Percentiles rank a stretch among this genome's conserved stretches.
Conservation (phyloP, 2,113 vertebrate species). For the Salvelinus alpinus region DNA sequence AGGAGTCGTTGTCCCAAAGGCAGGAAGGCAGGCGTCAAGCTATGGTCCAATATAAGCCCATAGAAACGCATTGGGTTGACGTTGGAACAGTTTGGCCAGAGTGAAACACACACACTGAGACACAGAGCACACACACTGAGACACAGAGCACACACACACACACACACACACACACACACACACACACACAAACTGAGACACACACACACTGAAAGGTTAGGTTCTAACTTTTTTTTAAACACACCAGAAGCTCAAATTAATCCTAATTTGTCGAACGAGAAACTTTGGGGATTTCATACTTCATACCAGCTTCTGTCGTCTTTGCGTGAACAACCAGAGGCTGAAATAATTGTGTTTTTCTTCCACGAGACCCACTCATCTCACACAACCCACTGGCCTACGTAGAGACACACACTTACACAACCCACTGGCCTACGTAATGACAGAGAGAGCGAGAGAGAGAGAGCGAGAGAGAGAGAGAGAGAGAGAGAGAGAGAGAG, state of each 20-base stretch:
- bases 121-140: constrained; percentile 5
- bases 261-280: constrained; percentile 70
- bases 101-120: constrained; percentile 27
- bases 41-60: no score
- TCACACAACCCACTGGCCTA: constrained; percentile 76
- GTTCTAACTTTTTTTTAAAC: constrained; percentile 57
- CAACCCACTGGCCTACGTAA: constrained; percentile 58
- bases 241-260: constrained; percentile 70
- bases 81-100: background rate
- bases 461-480: no score
- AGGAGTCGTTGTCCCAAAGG: no score
- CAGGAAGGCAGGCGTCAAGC: no score
- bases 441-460: no score
- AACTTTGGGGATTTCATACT: constrained; percentile 78
- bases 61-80: no score
- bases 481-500: background rate
- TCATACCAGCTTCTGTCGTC: constrained; percentile 79
- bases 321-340: constrained; percentile 73
- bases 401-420: constrained; percentile 65
- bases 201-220: background rate
- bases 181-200: no score
- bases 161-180: no score
- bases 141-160: no score
- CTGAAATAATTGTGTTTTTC: constrained; percentile 77
- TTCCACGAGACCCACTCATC: constrained; percentile 65